phyloP scores from a whole-genome alignment of 2,113 vertebrate species.

The Azemiops feae region DNA sequence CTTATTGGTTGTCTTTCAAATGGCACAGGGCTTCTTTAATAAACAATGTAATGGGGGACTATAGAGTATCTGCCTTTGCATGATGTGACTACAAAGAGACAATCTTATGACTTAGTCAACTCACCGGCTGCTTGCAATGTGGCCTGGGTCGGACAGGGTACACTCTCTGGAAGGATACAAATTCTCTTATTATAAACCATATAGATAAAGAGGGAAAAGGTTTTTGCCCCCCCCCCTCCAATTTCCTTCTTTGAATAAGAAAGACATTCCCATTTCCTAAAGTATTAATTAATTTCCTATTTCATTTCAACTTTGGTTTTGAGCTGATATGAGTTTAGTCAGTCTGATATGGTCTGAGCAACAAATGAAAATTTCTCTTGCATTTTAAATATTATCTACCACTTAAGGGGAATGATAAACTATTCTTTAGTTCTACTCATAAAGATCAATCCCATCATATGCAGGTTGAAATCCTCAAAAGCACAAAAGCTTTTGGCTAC shows the following conservation, averaged over 20 bases:
- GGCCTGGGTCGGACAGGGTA: slow-evolving; percentile 29
- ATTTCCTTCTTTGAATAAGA: not conserved
- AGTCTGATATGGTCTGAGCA: not conserved
- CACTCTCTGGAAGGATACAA: slow-evolving; percentile 57
- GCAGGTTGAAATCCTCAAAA: not conserved
- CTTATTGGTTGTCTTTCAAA: not conserved
- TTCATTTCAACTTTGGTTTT: not conserved
- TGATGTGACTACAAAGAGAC: not conserved
- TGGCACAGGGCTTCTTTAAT: not conserved
- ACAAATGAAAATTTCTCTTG: not conserved
- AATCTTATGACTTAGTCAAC: not conserved
- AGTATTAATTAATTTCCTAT: not conserved
- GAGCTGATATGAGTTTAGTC: not conserved
- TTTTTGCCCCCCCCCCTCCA: not conserved
- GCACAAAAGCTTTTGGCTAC: not conserved
- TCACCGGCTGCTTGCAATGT: slow-evolving; percentile 64
- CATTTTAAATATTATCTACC: not conserved
- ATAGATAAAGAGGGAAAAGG: not conserved
- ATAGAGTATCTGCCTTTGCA: not conserved
- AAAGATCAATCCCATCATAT: not conserved
- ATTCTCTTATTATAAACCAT: not conserved
- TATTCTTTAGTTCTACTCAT: not conserved
- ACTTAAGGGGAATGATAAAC: not conserved
- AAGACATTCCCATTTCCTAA: not conserved
- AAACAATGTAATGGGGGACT: not conserved